phyloP scores from a whole-genome alignment of 2,113 vertebrate species.

The Leptodactylus fuscus region DNA sequence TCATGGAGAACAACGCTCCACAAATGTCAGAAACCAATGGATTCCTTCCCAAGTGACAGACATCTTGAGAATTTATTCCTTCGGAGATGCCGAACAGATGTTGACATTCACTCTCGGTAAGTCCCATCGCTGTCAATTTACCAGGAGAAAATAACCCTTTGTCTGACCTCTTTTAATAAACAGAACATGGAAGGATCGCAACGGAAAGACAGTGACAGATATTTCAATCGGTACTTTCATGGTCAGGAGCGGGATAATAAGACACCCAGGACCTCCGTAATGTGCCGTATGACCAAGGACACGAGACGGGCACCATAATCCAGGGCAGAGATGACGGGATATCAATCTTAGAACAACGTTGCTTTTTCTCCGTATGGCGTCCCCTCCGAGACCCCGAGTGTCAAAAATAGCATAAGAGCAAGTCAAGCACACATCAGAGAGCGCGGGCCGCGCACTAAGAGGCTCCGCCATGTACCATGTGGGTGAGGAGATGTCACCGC shows the following conservation, averaged over 20 bases:
- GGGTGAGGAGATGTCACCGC: constrained; percentile 23
- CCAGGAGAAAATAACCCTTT: constrained; percentile 16
- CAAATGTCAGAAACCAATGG: constrained; percentile 30
- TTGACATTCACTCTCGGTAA: constrained; percentile 21
- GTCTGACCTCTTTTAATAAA: constrained; percentile 31
- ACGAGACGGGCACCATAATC: background rate
- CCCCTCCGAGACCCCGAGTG: background rate
- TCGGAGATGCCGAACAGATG: constrained; percentile 5
- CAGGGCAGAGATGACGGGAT: background rate
- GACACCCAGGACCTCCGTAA: background rate
- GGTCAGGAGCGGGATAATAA: constrained; percentile 8
- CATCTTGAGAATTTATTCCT: constrained; percentile 31
- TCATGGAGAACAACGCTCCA: constrained; percentile 1
- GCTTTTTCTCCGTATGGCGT: background rate
- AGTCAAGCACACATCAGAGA: background rate
- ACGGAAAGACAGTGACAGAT: constrained; percentile 37
- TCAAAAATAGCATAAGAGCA: constrained; percentile 2
- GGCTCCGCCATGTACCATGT: background rate
- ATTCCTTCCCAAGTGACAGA: background rate
- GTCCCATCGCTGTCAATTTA: constrained; percentile 50
- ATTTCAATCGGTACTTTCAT: background rate
- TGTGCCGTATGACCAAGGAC: background rate
- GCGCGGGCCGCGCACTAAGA: background rate
- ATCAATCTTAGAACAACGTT: background rate
- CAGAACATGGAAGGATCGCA: constrained; percentile 9